Base-by-base conservation (phyloP, 2,888 invertebrate species). In the Crocallis elinguaria region DNA sequence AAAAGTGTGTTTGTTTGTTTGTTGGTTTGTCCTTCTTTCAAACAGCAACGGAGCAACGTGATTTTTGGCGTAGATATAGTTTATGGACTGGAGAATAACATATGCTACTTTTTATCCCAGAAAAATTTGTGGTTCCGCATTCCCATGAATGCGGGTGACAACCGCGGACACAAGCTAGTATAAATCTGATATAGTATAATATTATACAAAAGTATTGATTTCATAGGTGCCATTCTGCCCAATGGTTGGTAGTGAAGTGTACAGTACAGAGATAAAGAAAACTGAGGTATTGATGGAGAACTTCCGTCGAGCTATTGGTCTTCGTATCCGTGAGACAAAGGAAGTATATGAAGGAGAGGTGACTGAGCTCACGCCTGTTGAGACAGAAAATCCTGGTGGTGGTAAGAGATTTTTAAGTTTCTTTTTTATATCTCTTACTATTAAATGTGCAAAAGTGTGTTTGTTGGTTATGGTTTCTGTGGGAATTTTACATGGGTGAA, bases 291-390 rank as follows among this genome's bases (percentile, higher is more conserved):
- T 99, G 2, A 99, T 99, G 99, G 99, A 99, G 82, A 99, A 99
- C 77, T 99, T 99, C 77, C 93, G 99, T 2, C 93, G 99, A 55
- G 99, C 99, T 0, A 99, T 99, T 75, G 99, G 99, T n/a, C 88
- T 97, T 8, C 93, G 97, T 70, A 97, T 97, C 32, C 94, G 97
- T 51, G 99, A 99, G 88, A 98, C 98, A 0, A 99, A 99, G 81
- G 99, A 99, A 86, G 99, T 99, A 0, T 99, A 99, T 81, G 99
- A 99, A 86, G 99, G 99, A 7, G 99, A 99, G 92, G 99, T 99
- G 0, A 98, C 97, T 0, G 99, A 99, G 82, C 90, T 99, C n/a
- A 98, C 98, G 3, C 99, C 99, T 0, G 96, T 98, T 0, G 99
- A 99, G 86, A 98, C 98, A 3, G 99, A 99, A 84, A 98, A 97